phyloP scores from a whole-genome alignment of 2,797 vertebrate genomes.

The Sebastes miniatus region DNA sequence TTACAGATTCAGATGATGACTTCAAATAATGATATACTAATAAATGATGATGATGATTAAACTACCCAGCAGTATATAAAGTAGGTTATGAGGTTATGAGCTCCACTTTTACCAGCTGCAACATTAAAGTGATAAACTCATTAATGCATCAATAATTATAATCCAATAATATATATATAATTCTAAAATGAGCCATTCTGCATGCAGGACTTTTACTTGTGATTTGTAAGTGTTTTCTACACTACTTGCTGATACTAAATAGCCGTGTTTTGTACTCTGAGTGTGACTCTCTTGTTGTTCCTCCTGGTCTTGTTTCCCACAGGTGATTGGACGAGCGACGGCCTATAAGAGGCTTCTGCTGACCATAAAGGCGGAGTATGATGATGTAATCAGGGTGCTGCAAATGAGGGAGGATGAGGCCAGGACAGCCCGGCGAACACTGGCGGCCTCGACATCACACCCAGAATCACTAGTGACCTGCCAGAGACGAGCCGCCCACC shows the following conservation, averaged over 20 bases:
- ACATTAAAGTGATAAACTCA: neutral
- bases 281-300: neutral
- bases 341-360: slow-evolving; percentile 79
- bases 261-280: neutral
- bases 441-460: slow-evolving; percentile 45
- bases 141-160: neutral
- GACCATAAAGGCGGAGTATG: slow-evolving; percentile 82
- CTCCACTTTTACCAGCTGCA: neutral
- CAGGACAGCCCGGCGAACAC: slow-evolving; percentile 50
- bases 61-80: neutral
- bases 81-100: neutral
- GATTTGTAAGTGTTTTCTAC: neutral
- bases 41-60: neutral
- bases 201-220: neutral
- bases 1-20: neutral
- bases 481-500: slow-evolving; percentile 70
- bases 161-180: neutral
- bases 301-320: neutral
- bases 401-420: slow-evolving; percentile 65
- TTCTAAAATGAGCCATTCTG: neutral
- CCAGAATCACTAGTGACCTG: slow-evolving; percentile 64
- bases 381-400: slow-evolving; percentile 74
- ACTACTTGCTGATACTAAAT: neutral
- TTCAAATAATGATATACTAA: neutral
- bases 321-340: slow-evolving; percentile 78